phyloP scores from a whole-genome alignment of 1,140 invertebrate species.

The Schlechtendalia chinensis region DNA sequence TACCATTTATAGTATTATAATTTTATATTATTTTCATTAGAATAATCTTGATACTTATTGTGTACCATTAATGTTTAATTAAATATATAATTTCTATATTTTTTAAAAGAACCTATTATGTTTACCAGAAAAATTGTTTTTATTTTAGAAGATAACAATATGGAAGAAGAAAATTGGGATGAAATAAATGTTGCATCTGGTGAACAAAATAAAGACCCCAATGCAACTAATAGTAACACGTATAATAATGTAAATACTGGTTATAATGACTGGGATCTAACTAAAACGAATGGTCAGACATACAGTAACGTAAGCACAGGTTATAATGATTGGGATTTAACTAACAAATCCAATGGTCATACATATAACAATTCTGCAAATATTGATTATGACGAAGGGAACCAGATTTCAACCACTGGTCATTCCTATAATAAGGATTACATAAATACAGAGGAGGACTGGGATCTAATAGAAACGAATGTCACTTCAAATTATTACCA shows the following conservation, averaged over 20 bases:
- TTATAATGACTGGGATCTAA: background rate
- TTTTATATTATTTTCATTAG: too few relatives aligned
- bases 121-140: background rate
- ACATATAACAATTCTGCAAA: too few relatives aligned
- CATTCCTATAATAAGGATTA: too few relatives aligned
- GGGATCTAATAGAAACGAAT: too few relatives aligned
- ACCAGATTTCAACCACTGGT: too few relatives aligned
- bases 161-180: background rate
- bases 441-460: too few relatives aligned
- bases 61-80: too few relatives aligned
- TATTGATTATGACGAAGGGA: too few relatives aligned
- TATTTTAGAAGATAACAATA: background rate
- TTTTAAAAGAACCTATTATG: too few relatives aligned
- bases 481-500: background rate
- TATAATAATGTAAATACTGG: background rate
- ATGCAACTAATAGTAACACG: background rate
- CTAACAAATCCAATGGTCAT: background rate
- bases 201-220: background rate
- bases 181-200: background rate
- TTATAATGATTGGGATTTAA: background rate
- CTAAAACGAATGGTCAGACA: background rate
- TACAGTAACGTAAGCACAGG: background rate
- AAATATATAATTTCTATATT: too few relatives aligned
- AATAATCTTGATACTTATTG: too few relatives aligned
- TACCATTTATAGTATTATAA: too few relatives aligned